Base-by-base conservation (phyloP, 1,140 invertebrate genomes). In the Nebria ingens region DNA sequence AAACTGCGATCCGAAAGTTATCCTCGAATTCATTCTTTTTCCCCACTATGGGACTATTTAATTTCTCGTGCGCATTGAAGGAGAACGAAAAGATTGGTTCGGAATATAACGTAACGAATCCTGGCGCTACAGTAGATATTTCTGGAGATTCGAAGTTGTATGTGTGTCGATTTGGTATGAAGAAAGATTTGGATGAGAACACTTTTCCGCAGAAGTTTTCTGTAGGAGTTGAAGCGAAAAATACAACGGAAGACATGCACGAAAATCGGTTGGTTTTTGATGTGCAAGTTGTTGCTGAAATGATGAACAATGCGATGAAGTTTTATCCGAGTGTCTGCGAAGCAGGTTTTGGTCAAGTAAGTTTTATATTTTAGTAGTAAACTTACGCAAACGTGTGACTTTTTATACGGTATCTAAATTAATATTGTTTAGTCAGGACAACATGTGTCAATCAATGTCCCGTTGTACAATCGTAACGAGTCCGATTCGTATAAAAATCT, bases 1-100 rank as follows among this genome's bases (percentile, higher is more conserved):
- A 74, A 49, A 79, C 76, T 0, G 74, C 78, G 0, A 69, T 83
- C 9, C 72, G 79, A 2, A 76, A 73, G 61, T 58, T 84, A 13
- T 77, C 80, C 0, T 71, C 73, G 34, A 72, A 68, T 38, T 61
- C 66, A 40, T 71, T 80, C 51, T 86, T 78, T 64, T 86, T 85
- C 63, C 84, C 83, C 3, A 71, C 79, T 1, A 66, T 71, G 2
- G 68, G 59, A 50, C 54, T 66, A 19, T 69, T 61, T 55, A 65
- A 68, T 59, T 65, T 68, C 58, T 58, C 61, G 34, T 65, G 64
- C 59, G 59, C 62, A 51, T 29, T 60, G 13, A 20, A 38, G 12
- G 45, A 58, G n/a, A 57, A 62, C 19, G 19, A 9, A 11, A 12
- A 12, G 15, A 3, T 4, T 9, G 9, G 4, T 9, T 29, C 13